phyloP scores from a whole-genome alignment of 2,797 vertebrate species.

The Sarcophilus harrisii region DNA sequence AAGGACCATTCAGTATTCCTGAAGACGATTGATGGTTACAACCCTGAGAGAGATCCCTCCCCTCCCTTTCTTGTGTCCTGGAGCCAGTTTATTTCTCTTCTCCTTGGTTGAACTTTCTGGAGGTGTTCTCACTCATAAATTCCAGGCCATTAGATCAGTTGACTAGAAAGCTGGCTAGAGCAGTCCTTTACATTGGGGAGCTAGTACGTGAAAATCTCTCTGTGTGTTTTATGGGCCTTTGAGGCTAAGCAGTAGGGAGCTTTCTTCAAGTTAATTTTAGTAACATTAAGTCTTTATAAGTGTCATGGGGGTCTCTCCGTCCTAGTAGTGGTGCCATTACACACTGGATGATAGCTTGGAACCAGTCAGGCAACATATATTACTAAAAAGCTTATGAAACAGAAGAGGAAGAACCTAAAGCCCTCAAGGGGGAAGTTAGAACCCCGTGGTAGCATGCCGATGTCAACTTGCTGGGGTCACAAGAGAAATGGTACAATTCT shows the following conservation, averaged over 20 bases:
- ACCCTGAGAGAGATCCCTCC: neutral
- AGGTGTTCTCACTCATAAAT: neutral
- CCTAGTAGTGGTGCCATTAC: neutral
- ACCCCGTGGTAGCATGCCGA: neutral
- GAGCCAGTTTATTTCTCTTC: neutral
- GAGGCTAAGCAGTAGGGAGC: neutral
- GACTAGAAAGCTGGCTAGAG: neutral
- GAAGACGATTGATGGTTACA: neutral
- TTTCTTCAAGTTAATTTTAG: neutral
- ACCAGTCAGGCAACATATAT: neutral
- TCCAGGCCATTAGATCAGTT: neutral
- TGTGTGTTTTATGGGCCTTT: neutral
- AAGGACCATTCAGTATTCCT: neutral
- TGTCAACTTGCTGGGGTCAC: neutral
- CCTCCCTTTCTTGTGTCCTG: neutral
- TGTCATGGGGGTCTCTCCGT: neutral
- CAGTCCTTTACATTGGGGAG: neutral
- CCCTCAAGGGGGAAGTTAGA: neutral
- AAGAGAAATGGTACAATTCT: neutral
- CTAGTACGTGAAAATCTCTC: neutral
- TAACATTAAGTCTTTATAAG: constrained; percentile 18
- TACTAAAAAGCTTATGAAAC: neutral
- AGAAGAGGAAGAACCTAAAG: neutral
- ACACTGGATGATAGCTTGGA: neutral
- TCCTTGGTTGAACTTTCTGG: neutral